Base-by-base conservation (phyloP, 2,113 vertebrate genomes). In the Chlorodrepanis virens region DNA sequence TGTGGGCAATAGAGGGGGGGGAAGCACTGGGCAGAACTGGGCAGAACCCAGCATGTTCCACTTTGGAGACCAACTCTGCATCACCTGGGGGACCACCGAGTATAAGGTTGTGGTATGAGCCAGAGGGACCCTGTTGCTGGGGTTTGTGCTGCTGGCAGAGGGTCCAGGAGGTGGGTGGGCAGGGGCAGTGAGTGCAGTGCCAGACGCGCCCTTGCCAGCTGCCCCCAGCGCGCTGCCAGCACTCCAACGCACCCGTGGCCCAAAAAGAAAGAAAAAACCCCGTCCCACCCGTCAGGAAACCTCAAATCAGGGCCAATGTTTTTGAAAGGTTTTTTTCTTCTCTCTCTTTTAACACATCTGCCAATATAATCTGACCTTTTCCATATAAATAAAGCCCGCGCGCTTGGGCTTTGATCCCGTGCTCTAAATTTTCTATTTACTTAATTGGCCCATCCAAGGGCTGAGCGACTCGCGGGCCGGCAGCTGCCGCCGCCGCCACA, bases 331-430 rank as follows among this genome's bases (percentile, higher is more conserved):
- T 92, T 95, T 92, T 93, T 94, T 67, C 65, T 69, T 35, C 63
- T 92, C 79, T 20, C 90, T 81, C 77, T 59, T 95, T 96, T 96
- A 95, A 96, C 94, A 96, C 95, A 94, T 97, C 94, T 97, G 97
- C 96, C 97, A 97, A 95, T 95, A 97, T 95, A 96, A 97, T 97
- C 96, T 83, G 93, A 95, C 95, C 95, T 96, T 97, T 95, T 90
- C 91, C 95, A 95, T 96, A 96, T 95, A 97, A 97, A 96, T 96
- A 96, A 65, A 95, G 84, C 78, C 78, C 8, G n/a, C 0, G 81
- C 45, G 4, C 71, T 94, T 81, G 42, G 7, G 68, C 96, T 97
- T 96, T 97, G 96, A 97, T 96, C 94, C 86, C 1, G 7, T 2
- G 12, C 94, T 95, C 95, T 93, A 94, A 93, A 88, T 91, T 93